phyloP scores from a whole-genome alignment of 2,797 vertebrate species.

The Dryobates pubescens region DNA sequence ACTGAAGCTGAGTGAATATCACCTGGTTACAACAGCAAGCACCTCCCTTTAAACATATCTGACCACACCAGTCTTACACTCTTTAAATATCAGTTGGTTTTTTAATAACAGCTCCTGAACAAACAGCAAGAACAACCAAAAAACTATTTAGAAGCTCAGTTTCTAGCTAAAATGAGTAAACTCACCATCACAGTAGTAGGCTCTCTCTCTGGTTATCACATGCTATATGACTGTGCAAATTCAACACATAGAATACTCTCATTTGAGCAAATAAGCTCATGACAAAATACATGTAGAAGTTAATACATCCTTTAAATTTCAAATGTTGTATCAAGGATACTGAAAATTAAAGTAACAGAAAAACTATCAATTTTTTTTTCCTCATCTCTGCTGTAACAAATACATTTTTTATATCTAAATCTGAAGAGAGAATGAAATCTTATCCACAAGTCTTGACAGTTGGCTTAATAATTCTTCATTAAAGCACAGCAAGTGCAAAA shows the following conservation, averaged over 20 bases:
- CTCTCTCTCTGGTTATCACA: not conserved
- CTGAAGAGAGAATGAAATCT: not conserved
- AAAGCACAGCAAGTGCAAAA: not conserved
- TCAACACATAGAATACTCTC: not conserved
- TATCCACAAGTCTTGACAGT: not conserved
- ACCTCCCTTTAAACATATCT: not conserved
- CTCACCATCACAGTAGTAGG: not conserved
- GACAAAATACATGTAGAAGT: not conserved
- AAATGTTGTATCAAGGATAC: not conserved
- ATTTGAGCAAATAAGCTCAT: not conserved
- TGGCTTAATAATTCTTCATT: not conserved
- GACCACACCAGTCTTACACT: not conserved
- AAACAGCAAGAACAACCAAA: not conserved
- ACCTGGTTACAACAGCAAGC: not conserved
- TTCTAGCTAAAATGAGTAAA: not conserved
- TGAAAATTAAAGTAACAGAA: not conserved
- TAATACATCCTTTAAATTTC: not conserved
- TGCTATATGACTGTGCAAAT: not conserved
- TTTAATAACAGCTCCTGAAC: not conserved
- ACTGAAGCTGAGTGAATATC: not conserved
- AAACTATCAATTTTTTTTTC: not conserved
- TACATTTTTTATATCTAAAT: not conserved
- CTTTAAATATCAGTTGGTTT: not conserved
- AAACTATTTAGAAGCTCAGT: not conserved
- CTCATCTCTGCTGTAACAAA: not conserved